Evolutionary conservation across 1,140 invertebrate genomes (phyloP).

Genomic region (Trachymyrmex cornetzi): DNA sequence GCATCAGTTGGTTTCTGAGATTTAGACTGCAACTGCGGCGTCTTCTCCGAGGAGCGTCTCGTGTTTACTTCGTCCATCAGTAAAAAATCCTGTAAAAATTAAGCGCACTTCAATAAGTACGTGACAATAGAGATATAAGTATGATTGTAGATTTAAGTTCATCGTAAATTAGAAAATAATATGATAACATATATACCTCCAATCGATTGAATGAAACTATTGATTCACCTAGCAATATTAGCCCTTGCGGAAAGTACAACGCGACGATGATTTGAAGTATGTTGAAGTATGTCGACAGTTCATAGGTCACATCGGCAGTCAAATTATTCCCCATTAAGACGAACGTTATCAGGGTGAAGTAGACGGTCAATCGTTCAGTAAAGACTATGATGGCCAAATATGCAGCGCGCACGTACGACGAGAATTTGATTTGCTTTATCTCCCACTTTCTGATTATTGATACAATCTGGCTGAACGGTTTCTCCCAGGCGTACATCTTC

Average conservation of each 20-base stretch:
- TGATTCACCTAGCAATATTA: slow-evolving; percentile 90
- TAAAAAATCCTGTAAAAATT: slow-evolving; percentile 88
- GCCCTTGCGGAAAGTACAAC: slow-evolving; percentile 91
- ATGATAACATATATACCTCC: slow-evolving; percentile 72
- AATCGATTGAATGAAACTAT: slow-evolving; percentile 90
- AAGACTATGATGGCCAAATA: slow-evolving; percentile 91
- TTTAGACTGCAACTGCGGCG: neutral
- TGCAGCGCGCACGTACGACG: slow-evolving; percentile 91
- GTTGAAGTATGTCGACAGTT: slow-evolving; percentile 91
- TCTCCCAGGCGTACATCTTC: slow-evolving; percentile 94
- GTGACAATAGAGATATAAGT: neutral
- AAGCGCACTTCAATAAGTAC: neutral
- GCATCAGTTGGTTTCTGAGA: neutral
- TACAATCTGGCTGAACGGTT: slow-evolving; percentile 89
- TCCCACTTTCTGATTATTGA: slow-evolving; percentile 88
- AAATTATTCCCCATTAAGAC: slow-evolving; percentile 90
- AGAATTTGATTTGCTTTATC: slow-evolving; percentile 90
- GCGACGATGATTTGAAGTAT: slow-evolving; percentile 88
- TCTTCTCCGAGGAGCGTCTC: neutral
- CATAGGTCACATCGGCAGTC: slow-evolving; percentile 89
- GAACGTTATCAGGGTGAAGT: slow-evolving; percentile 91
- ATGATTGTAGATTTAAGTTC: neutral
- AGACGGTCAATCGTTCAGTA: slow-evolving; percentile 91
- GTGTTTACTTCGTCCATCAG: slow-evolving; percentile 88
- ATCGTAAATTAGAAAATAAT: neutral